Evolutionary conservation across 2,797 vertebrate genomes (phyloP), one percentile per base, ranked within the genome.

Genomic region (Sebastes glaucus): DNA sequence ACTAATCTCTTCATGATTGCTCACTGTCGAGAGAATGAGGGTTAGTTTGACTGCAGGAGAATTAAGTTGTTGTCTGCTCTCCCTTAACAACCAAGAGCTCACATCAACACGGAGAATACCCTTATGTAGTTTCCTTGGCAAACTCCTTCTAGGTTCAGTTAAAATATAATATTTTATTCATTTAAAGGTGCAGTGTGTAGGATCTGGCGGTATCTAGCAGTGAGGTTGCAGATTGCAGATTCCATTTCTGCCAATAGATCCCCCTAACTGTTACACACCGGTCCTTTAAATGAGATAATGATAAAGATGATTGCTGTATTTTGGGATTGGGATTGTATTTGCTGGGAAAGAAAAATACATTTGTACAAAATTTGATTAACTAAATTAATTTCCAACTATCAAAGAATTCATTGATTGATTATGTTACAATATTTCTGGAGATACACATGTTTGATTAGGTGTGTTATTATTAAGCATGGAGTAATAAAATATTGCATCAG

Each of bases 31-130:
- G 38, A 68, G 55, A 78, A 55, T 13, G 11, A 18, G n/a, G 23
- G 52, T 77, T 64, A 69, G 65, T 84, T 74, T 71, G 87, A 64
- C 63, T 75, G 42, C 32, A 55, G 55, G 28, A 66, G 71, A 84
- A 87, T 86, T 78, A 85, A 78, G 77, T 63, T 79, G 71, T 72
- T 68, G 76, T 69, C 46, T 62, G 62, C 57, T 71, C 33, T 76
- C 64, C 60, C 16, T 78, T 61, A 60, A 77, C 27, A 76, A 28
- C 11, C 77, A 87, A 61, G 63, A 53, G 57, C 20, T 78, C 57
- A 59, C 63, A 71, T 57, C 25, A 32, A 38, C 62, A 77, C 13
- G 13, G 28, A 81, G 71, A 80, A 62, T 18, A 72, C 8, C 64
- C 38, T 35, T 16, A 32, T 71, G 23, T 22, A 23, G 20, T 59